A percentile compares a stretch with the other conserved stretches of the same genome.
phyloP scores from a whole-genome alignment of 1,140 invertebrate species.

The Helicoverpa armigera region DNA sequence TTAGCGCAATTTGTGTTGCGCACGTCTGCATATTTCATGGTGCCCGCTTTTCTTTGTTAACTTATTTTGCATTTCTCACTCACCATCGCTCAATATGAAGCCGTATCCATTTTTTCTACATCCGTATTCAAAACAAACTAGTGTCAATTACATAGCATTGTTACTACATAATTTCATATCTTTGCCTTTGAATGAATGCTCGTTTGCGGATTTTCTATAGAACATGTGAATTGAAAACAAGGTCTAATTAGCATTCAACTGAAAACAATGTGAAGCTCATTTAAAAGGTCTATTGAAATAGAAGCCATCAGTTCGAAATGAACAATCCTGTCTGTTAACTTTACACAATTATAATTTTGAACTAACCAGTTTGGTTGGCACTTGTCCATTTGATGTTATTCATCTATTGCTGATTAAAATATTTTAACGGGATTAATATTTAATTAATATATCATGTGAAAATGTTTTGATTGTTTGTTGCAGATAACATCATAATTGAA shows the following conservation, averaged over 20 bases:
- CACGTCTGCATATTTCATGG: slow-evolving; percentile 65
- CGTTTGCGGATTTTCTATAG: neutral
- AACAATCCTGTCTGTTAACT: slow-evolving; percentile 21
- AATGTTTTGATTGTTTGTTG: neutral
- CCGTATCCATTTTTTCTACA: slow-evolving; percentile 1
- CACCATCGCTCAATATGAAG: slow-evolving; percentile 30
- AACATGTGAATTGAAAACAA: slow-evolving; percentile 21
- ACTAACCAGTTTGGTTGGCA: neutral
- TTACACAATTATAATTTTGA: slow-evolving; percentile 25
- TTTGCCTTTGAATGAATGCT: neutral
- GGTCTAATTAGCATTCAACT: slow-evolving; percentile 15
- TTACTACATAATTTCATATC: neutral
- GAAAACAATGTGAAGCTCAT: slow-evolving; percentile 19
- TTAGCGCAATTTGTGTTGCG: slow-evolving; percentile 69
- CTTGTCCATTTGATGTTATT: slow-evolving; percentile 4
- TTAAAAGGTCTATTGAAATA: slow-evolving; percentile 23
- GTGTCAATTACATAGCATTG: slow-evolving; percentile 2
- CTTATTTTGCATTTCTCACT: slow-evolving; percentile 55
- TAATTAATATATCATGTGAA: neutral
- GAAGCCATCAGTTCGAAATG: slow-evolving; percentile 21
- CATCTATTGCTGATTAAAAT: slow-evolving; percentile 8
- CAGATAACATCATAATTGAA: neutral
- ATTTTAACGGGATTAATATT: slow-evolving; percentile 3
- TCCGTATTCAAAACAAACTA: slow-evolving; percentile 10
- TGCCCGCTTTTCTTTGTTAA: slow-evolving; percentile 56